Evolutionary conservation across 2,888 invertebrate species (phyloP).

Genomic region (Spisula solida): DNA sequence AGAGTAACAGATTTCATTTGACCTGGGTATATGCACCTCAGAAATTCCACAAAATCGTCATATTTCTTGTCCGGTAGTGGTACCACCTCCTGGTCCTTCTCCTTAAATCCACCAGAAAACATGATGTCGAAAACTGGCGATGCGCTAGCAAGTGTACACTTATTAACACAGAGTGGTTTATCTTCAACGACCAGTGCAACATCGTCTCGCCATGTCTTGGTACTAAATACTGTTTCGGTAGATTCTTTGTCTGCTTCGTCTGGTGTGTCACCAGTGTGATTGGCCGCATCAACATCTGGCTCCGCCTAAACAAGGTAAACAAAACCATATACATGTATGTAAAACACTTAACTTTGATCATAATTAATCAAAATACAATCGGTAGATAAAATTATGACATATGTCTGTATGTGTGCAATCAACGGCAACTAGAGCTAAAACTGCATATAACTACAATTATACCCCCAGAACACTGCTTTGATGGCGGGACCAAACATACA

Average conservation of each 20-base stretch:
- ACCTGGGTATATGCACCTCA: conserved; percentile 86
- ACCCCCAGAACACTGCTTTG: too few relatives aligned
- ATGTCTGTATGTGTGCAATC: too few relatives aligned
- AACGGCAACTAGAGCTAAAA: too few relatives aligned
- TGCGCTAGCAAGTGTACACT: conserved; percentile 75
- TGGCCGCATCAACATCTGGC: too few relatives aligned
- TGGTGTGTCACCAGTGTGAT: not conserved
- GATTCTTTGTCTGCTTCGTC: not conserved
- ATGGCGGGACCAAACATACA: too few relatives aligned
- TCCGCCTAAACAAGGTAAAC: too few relatives aligned
- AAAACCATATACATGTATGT: too few relatives aligned
- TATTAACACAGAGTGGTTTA: conserved; percentile 73
- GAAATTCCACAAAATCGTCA: conserved; percentile 85
- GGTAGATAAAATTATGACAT: too few relatives aligned
- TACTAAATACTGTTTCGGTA: not conserved
- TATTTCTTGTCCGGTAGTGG: conserved; percentile 77
- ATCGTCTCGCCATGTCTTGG: conserved; percentile 32
- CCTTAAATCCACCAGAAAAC: conserved; percentile 74
- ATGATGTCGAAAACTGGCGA: conserved; percentile 79
- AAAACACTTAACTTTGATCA: too few relatives aligned
- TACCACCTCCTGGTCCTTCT: conserved; percentile 53
- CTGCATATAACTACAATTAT: too few relatives aligned
- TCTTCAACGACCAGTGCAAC: conserved; percentile 76
- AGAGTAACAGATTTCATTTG: not conserved
- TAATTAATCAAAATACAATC: too few relatives aligned